A percentile compares a stretch with the other conserved stretches of the same genome.
Evolutionary conservation across 1,140 invertebrate genomes (phyloP).

Genomic region (Stenopsyche tienmushanensis): DNA sequence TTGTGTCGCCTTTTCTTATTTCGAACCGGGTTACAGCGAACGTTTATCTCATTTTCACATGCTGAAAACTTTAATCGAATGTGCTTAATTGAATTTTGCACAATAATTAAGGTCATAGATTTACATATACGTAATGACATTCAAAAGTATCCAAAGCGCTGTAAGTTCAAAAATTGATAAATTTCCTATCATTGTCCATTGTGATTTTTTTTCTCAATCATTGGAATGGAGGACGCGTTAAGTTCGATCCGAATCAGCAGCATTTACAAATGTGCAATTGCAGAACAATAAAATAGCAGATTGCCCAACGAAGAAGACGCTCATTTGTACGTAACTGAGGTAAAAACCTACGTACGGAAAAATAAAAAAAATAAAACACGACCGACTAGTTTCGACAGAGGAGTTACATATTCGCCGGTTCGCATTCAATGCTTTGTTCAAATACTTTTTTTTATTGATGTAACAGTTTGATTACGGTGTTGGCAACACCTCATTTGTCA

Average conservation of each 20-base stretch:
- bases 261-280: background rate
- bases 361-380: background rate
- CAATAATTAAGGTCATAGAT: too few relatives aligned
- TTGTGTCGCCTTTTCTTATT: too few relatives aligned
- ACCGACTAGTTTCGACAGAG: background rate
- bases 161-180: too few relatives aligned
- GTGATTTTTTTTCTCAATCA: too few relatives aligned
- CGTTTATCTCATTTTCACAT: too few relatives aligned
- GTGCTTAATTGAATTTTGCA: too few relatives aligned
- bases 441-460: conserved; percentile 4
- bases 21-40: too few relatives aligned
- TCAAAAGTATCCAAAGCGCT: too few relatives aligned
- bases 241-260: background rate
- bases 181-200: too few relatives aligned
- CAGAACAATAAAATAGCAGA: background rate
- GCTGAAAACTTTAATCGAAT: too few relatives aligned
- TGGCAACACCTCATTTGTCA: background rate
- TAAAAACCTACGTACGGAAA: background rate
- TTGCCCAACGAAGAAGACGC: background rate
- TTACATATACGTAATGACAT: too few relatives aligned
- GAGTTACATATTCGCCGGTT: background rate
- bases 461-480: conserved; percentile 10
- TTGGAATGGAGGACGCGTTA: background rate
- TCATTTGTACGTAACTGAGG: background rate
- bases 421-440: background rate